Base-by-base conservation (phyloP, 2,888 invertebrate genomes). In the Boloria euphrosyne region DNA sequence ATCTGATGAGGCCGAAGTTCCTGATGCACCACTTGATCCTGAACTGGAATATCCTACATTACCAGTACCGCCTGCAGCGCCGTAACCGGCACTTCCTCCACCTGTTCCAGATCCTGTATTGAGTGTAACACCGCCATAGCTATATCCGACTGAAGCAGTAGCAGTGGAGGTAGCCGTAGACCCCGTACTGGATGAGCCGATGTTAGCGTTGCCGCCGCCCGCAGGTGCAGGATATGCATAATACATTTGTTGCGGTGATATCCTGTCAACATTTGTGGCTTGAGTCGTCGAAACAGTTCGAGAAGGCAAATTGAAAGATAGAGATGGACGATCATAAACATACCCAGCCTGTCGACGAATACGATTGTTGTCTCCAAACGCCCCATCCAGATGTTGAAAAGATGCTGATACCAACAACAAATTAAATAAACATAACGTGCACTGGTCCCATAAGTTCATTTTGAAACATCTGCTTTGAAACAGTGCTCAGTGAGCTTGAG, bases 321-420 rank as follows among this genome's bases (percentile, higher is more conserved):
- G 76, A 76, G 76, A 85, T 67, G 92, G 92, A 73, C 77, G 86
- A 65, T 89, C 79, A 73, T 92, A 92, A 77, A 87, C 83, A 79
- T 92, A 92, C 81, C 92, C 92, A 66, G 81, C 84, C 79, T 92
- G 89, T 3, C 91, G 85, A 71, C 81, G 83, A 55, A 80, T 76
- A 58, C 90, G 86, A 67, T 77, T 49, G 47, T 53, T 71, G 31
- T 57, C 62, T 59, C 31, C 68, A 47, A 65, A 58, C 17, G 57
- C 68, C 14, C 63, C 61, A 65, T 68, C 59, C 5, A 54, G 16
- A 14, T 46, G 54, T 27, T 59, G 43, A 60, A 55, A 16, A 18
- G 50, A 66, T 43, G 60, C 58, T 50, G 55, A 47, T 22, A 71
- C 17, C 61, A 81, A 44, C 18, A 78, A 72, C 50, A 78, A 62